Conservation (phyloP, 1,140 invertebrate genomes). For the Idris sp. region DNA sequence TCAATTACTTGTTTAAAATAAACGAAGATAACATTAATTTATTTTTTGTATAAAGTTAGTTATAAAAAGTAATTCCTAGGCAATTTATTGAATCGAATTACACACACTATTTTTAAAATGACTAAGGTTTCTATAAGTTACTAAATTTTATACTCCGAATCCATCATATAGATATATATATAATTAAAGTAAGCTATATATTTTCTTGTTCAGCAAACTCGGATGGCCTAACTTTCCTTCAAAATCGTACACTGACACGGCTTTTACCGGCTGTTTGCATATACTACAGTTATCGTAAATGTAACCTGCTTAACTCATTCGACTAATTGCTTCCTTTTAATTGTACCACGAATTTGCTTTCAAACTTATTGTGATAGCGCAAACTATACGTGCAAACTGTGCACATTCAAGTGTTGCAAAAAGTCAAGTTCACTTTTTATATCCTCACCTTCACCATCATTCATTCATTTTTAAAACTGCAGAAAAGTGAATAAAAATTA, state of each 20-base stretch:
- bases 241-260: slow-evolving; percentile 42
- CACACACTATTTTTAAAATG: too few relatives aligned
- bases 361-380: slow-evolving; percentile 40
- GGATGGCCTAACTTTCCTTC: slow-evolving; percentile 30
- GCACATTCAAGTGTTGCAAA: slow-evolving; percentile 18
- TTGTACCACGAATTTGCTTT: slow-evolving; percentile 43
- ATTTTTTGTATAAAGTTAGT: too few relatives aligned
- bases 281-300: slow-evolving; percentile 58
- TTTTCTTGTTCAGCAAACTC: slow-evolving; percentile 29
- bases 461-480: not conserved
- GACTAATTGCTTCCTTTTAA: slow-evolving; percentile 39
- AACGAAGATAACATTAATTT: too few relatives aligned
- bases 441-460: not conserved
- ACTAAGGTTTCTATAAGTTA: too few relatives aligned
- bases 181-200: slow-evolving; percentile 34
- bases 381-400: slow-evolving; percentile 4
- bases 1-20: too few relatives aligned
- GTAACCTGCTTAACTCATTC: slow-evolving; percentile 50
- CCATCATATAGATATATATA: not conserved
- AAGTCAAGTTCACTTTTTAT: slow-evolving; percentile 4
- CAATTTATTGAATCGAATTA: too few relatives aligned
- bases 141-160: too few relatives aligned
- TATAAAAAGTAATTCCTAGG: too few relatives aligned
- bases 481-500: not conserved
- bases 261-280: slow-evolving; percentile 34